These are phyloP conservation scores for Leptopilina myrica DNA, from an alignment of 2,888 invertebrate species.

Conservation along the genomic window DNA sequence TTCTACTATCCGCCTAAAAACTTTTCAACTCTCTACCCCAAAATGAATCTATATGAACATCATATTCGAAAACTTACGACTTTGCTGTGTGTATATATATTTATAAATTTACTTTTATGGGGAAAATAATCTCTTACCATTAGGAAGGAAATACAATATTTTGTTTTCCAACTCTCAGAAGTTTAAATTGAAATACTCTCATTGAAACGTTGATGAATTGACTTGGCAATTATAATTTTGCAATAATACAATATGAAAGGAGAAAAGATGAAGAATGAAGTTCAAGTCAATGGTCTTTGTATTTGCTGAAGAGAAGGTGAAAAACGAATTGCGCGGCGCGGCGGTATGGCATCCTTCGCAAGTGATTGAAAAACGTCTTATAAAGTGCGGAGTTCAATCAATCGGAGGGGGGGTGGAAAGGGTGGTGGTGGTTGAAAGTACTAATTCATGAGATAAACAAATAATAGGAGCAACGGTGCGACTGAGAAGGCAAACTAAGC, in stretches of 20 bases:
- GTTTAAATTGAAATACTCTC: not conserved
- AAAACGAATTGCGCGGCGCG: not conserved
- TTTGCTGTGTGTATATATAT: too few species aligned
- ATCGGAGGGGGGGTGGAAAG: slow-evolving; percentile 37
- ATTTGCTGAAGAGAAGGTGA: too few species aligned
- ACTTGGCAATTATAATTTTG: too few species aligned
- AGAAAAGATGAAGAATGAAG: not conserved
- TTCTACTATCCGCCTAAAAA: too few species aligned
- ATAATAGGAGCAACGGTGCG: slow-evolving; percentile 42
- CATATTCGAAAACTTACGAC: too few species aligned
- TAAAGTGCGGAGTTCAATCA: slow-evolving; percentile 48
- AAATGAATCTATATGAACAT: too few species aligned
- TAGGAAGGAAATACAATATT: too few species aligned
- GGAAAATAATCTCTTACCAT: too few species aligned
- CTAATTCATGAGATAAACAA: slow-evolving; percentile 51
- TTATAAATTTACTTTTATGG: too few species aligned
- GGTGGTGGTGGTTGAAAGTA: slow-evolving; percentile 41
- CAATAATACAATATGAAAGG: too few species aligned
- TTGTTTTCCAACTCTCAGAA: too few species aligned
- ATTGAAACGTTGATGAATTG: not conserved
- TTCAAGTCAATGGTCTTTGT: not conserved
- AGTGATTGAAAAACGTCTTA: slow-evolving; percentile 23
- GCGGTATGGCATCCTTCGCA: not conserved
- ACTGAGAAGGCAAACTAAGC: slow-evolving; percentile 51
- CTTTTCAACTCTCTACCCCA: too few species aligned